Evolutionary conservation across 2,113 vertebrate genomes (phyloP), one percentile per base, ranked within the genome.

Genomic region (Microcebus griseorufus): DNA sequence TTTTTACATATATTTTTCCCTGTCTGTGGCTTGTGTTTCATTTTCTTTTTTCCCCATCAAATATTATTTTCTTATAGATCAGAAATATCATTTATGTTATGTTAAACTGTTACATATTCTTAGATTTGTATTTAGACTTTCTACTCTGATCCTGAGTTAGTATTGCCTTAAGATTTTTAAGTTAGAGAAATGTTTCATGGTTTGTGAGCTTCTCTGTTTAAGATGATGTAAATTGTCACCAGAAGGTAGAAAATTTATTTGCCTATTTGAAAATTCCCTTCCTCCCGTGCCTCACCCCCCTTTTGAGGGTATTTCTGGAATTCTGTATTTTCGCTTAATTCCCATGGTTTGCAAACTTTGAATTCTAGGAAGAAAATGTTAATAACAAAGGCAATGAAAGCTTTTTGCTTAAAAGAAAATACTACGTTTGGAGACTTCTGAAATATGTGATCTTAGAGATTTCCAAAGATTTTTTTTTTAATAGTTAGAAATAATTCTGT

Each of bases 71-170:
- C 32, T 80, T 27, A 80, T 65, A 79, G 64, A 48, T 65, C 62
- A 92, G 42, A 62, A 85, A 83, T 82, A 37, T 84, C 13, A 23
- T 37, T 29, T 45, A 5, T 92, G 13, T 67, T 84, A 39, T 89
- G 37, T 86, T 91, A 95, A 80, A 72, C 91, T 73, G 72, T 65
- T 85, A 80, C 3, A 75, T 42, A 69, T 69, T 82, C 58, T 91
- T 82, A 51, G 42, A 22, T 73, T 37, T 92, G 11, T 90, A 20
- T 60, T 89, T 91, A 73, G 65, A 73, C 14, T 90, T 93, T 75
- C 34, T 86, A 9, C 58, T 85, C 42, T 94, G 87, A 90, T 90
- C 67, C 37, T 91, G 51, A 62, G 9, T 86, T 92, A 55, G 55
- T 80, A 70, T 37, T 85, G 13, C 42, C 55, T 94, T 93, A 70